These are phyloP conservation scores for Channa striata DNA, from an alignment of 2,797 vertebrate genomes.

Conservation along the genomic window DNA sequence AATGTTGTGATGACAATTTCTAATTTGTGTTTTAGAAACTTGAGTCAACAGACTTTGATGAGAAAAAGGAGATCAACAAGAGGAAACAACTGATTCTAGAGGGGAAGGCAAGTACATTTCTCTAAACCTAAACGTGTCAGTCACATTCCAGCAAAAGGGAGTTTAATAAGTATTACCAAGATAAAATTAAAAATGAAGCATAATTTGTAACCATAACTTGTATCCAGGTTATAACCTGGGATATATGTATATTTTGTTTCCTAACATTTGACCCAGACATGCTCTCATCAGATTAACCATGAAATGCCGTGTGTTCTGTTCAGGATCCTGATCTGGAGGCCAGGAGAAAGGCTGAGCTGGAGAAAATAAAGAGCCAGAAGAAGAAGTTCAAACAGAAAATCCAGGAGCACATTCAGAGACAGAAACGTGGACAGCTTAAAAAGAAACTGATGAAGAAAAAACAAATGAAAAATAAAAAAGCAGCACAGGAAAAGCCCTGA, in stretches of 20 bases:
- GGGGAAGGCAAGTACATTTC: slow-evolving; percentile 87
- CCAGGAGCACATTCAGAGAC: slow-evolving; percentile 79
- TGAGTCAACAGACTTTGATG: slow-evolving; percentile 93
- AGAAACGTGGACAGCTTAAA: slow-evolving; percentile 65
- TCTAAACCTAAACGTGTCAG: too few species aligned
- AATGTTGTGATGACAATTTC: neutral
- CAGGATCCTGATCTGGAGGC: slow-evolving; percentile 95
- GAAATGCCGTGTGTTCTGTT: neutral
- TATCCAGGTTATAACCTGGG: too few species aligned
- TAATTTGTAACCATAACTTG: too few species aligned
- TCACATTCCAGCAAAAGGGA: too few species aligned
- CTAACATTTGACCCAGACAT: too few species aligned
- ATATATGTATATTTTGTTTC: too few species aligned
- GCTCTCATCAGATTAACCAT: neutral
- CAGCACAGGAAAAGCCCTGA: slow-evolving; percentile 25
- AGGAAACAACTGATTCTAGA: slow-evolving; percentile 96
- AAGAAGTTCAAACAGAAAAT: slow-evolving; percentile 85
- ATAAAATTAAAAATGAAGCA: too few species aligned
- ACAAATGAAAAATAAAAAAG: slow-evolving; percentile 58
- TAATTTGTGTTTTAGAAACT: slow-evolving; percentile 85
- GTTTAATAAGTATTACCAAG: too few species aligned
- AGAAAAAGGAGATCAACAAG: slow-evolving; percentile 97
- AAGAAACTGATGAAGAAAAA: slow-evolving; percentile 73
- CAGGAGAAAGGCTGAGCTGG: slow-evolving; percentile 89
- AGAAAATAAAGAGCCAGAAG: slow-evolving; percentile 89